These are phyloP conservation scores for Ariolimax columbianus DNA, from an alignment of 2,888 invertebrate genomes.

Conservation along the genomic window DNA sequence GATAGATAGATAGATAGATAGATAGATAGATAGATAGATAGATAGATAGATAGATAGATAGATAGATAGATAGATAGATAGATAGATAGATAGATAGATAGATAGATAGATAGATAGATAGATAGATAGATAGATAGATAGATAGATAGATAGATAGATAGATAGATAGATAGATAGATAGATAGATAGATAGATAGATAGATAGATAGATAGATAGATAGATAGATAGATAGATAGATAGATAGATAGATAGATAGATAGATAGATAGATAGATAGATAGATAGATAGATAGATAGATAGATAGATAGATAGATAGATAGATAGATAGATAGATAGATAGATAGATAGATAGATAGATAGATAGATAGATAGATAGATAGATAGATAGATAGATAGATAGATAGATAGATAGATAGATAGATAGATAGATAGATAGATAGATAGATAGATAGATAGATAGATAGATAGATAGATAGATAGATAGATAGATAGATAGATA, in stretches of 20 bases:
- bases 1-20: background rate
- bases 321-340: constrained; percentile 14
- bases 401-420: constrained; percentile 14
- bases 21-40: background rate
- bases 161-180: constrained; percentile 29
- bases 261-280: constrained; percentile 14
- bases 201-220: constrained; percentile 25
- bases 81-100: constrained; percentile 25
- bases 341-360: constrained; percentile 14
- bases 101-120: constrained; percentile 23
- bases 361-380: constrained; percentile 1
- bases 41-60: background rate
- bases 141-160: constrained; percentile 23
- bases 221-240: constrained; percentile 16
- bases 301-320: constrained; percentile 10
- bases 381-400: constrained; percentile 8
- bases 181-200: constrained; percentile 29
- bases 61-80: constrained; percentile 15
- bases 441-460: constrained; percentile 14
- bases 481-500: constrained; percentile 14
- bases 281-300: constrained; percentile 11
- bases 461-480: constrained; percentile 14
- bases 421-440: constrained; percentile 14
- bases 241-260: constrained; percentile 9
- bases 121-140: constrained; percentile 17